Evolutionary conservation across 2,888 invertebrate species (phyloP).

Genomic region (Morinoia aosen): DNA sequence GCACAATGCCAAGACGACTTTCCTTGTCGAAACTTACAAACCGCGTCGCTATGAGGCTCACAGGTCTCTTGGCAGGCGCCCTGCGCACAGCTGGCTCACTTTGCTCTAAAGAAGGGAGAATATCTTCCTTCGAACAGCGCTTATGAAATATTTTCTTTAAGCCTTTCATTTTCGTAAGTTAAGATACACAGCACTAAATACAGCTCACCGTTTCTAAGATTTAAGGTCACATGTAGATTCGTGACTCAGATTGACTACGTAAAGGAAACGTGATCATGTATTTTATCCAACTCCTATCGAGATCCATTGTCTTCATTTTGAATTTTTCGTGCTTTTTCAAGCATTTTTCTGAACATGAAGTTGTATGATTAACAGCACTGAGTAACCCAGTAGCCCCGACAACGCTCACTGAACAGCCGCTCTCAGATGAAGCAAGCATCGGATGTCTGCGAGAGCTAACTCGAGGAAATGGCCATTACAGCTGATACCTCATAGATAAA

Average conservation of each 20-base stretch:
- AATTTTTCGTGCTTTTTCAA: background rate
- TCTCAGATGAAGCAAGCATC: background rate
- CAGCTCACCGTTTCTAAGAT: background rate
- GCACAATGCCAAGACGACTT: background rate
- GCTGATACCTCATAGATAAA: slow-evolving; percentile 4
- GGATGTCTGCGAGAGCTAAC: slow-evolving; percentile 26
- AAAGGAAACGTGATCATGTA: background rate
- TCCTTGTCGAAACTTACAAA: slow-evolving; percentile 21
- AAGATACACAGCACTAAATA: background rate
- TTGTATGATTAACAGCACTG: background rate
- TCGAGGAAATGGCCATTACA: slow-evolving; percentile 19
- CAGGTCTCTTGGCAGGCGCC: background rate
- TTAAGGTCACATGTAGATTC: background rate
- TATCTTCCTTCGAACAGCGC: background rate
- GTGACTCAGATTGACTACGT: background rate
- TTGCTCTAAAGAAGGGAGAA: background rate
- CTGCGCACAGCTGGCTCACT: background rate
- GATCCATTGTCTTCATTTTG: background rate
- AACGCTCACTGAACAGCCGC: background rate
- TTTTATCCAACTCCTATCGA: background rate
- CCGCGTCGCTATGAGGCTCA: slow-evolving; percentile 14
- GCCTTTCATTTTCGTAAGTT: background rate
- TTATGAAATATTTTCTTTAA: slow-evolving; percentile 8
- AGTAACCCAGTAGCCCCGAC: background rate
- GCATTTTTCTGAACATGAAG: background rate